These are phyloP conservation scores for Sitodiplosis mosellana DNA, from an alignment of 1,140 invertebrate genomes.

Conservation along the genomic window DNA sequence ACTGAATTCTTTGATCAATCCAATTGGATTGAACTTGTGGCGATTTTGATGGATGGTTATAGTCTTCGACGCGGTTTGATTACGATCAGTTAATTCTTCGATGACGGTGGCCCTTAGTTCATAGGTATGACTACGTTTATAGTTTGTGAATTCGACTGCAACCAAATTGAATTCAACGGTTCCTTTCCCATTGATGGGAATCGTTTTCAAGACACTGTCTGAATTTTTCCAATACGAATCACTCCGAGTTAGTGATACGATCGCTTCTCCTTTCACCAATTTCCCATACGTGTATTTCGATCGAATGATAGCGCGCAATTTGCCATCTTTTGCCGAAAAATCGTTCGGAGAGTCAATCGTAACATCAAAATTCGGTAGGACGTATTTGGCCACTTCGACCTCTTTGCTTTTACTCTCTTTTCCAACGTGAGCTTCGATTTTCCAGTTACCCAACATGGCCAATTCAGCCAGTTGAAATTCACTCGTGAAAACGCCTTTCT, in stretches of 20 bases:
- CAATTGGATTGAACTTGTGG: constrained; percentile 64
- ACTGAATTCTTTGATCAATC: constrained; percentile 71
- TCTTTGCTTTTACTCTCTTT: constrained; percentile 13
- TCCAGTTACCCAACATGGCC: constrained; percentile 84
- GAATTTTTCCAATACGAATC: not conserved
- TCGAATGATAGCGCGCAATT: constrained; percentile 55
- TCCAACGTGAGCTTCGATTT: constrained; percentile 28
- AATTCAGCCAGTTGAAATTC: constrained; percentile 65
- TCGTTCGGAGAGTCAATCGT: constrained; percentile 61
- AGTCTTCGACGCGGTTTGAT: constrained; percentile 57
- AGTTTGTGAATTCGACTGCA: constrained; percentile 29
- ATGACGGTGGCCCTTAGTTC: constrained; percentile 54
- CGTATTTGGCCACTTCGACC: constrained; percentile 55
- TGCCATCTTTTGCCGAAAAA: constrained; percentile 57
- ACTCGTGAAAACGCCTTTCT: constrained; percentile 55
- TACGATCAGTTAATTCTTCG: constrained; percentile 47
- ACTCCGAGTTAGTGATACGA: constrained; percentile 37
- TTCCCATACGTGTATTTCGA: constrained; percentile 54
- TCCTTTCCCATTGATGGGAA: constrained; percentile 48
- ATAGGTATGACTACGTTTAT: constrained; percentile 35
- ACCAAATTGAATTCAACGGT: constrained; percentile 51
- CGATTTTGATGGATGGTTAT: constrained; percentile 61
- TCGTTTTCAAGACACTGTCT: constrained; percentile 32
- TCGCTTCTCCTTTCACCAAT: constrained; percentile 56
- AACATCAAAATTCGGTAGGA: constrained; percentile 84